phyloP scores from a whole-genome alignment of 2,113 vertebrate species.

The Tiliqua scincoides region DNA sequence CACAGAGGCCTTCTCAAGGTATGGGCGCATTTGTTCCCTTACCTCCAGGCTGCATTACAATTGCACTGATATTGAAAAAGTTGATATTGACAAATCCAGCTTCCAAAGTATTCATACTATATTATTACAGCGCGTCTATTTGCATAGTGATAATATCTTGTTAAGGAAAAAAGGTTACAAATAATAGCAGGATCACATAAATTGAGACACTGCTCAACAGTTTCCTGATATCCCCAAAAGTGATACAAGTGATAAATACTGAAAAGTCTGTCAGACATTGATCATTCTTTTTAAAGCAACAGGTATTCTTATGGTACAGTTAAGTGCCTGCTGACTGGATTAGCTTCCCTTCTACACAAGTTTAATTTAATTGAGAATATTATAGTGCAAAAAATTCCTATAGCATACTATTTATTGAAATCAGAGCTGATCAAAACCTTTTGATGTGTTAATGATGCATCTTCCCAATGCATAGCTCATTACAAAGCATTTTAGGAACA shows the following conservation, averaged over 20 bases:
- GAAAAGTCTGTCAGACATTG: background rate
- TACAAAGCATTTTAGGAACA: background rate
- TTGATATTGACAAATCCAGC: background rate
- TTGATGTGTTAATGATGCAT: background rate
- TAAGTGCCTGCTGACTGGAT: background rate
- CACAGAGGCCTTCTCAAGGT: too few species aligned
- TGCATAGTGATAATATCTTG: background rate
- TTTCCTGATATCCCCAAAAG: too few species aligned
- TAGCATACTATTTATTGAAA: background rate
- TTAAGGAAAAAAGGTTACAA: slow-evolving; percentile 7
- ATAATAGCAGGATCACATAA: background rate
- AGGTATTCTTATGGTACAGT: fast-evolving
- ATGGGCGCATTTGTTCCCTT: too few species aligned
- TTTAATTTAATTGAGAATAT: background rate
- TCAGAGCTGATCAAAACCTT: background rate
- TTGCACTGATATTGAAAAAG: too few species aligned
- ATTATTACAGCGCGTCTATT: background rate
- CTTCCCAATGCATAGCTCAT: background rate
- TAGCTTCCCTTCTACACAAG: background rate
- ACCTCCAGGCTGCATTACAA: too few species aligned
- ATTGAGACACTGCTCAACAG: background rate
- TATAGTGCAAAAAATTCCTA: background rate
- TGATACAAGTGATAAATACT: background rate
- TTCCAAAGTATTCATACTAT: background rate
- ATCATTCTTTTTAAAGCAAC: background rate